Percentiles rank a stretch among this genome's conserved stretches.
Conservation (phyloP, 2,113 vertebrate genomes). For the Cephalopholis sonnerati region DNA sequence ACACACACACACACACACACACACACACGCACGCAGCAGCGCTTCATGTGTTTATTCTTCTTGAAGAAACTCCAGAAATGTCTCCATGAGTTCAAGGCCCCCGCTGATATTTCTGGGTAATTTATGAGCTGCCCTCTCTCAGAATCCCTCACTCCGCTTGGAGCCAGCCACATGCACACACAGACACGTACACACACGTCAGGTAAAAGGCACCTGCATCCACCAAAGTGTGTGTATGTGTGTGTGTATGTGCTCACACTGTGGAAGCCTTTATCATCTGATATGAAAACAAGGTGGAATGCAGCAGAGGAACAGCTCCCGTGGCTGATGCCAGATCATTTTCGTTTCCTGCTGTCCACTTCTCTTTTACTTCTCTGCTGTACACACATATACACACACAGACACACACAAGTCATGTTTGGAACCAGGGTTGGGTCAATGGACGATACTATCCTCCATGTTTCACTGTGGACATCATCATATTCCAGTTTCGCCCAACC, state of each 20-base stretch:
- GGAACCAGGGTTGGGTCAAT: background rate
- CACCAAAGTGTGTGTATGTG: background rate
- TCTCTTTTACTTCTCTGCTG: conserved; percentile 5
- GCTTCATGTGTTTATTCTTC: conserved; percentile 37
- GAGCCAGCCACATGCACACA: conserved; percentile 28
- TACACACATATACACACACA: background rate
- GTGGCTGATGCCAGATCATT: background rate
- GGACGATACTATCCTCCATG: too few relatives aligned
- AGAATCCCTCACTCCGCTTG: conserved; percentile 48
- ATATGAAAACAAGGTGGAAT: conserved; percentile 19
- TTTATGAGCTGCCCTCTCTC: conserved; percentile 60
- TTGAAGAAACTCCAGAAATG: conserved; percentile 46
- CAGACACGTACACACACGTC: background rate
- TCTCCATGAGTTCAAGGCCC: conserved; percentile 53
- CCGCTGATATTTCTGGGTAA: conserved; percentile 70
- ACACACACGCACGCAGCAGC: conserved; percentile 13
- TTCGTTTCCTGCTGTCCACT: conserved; percentile 9
- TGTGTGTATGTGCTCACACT: background rate
- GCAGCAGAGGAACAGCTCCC: background rate
- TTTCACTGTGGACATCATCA: too few relatives aligned
- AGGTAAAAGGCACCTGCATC: conserved; percentile 45
- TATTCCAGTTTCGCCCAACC: too few relatives aligned
- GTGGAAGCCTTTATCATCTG: conserved; percentile 25
- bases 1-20: conserved; percentile 24
- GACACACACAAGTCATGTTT: background rate